A percentile compares a stretch with the other conserved stretches of the same genome.
phyloP scores from a whole-genome alignment of 2,797 vertebrate genomes.

The Chrysocyon brachyurus region DNA sequence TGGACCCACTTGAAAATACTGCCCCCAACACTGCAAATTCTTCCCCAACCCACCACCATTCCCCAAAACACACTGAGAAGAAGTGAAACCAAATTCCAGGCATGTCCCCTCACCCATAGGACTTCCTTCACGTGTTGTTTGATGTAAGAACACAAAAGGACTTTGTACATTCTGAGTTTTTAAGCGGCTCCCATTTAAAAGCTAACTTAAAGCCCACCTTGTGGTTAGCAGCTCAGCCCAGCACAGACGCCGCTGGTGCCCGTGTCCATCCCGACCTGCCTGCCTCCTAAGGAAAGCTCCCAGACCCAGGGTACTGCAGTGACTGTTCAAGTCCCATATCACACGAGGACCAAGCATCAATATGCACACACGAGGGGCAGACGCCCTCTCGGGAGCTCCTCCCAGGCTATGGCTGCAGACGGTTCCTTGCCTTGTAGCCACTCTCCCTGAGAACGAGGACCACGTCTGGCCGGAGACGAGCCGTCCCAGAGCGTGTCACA shows the following conservation, averaged over 20 bases:
- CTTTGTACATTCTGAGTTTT: not conserved
- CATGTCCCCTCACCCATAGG: not conserved
- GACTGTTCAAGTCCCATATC: not conserved
- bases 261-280: not conserved
- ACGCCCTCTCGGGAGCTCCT: not conserved
- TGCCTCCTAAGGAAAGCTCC: not conserved
- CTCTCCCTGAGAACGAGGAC: not conserved
- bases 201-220: constrained; percentile 7
- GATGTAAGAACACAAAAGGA: constrained; percentile 40
- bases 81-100: constrained; percentile 31
- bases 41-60: not conserved
- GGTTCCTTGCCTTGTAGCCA: not conserved
- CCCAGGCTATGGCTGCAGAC: not conserved
- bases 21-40: not conserved
- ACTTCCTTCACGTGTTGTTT: not conserved
- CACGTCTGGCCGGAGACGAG: not conserved
- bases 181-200: not conserved
- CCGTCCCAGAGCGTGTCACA: not conserved
- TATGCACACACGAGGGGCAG: not conserved
- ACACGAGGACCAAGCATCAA: not conserved
- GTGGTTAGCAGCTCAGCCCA: constrained; percentile 1
- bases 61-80: not conserved
- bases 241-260: not conserved
- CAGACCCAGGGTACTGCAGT: not conserved
- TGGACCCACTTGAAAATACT: not conserved